Base-by-base conservation (phyloP, 2,797 vertebrate species). In the Coilia nasus region DNA sequence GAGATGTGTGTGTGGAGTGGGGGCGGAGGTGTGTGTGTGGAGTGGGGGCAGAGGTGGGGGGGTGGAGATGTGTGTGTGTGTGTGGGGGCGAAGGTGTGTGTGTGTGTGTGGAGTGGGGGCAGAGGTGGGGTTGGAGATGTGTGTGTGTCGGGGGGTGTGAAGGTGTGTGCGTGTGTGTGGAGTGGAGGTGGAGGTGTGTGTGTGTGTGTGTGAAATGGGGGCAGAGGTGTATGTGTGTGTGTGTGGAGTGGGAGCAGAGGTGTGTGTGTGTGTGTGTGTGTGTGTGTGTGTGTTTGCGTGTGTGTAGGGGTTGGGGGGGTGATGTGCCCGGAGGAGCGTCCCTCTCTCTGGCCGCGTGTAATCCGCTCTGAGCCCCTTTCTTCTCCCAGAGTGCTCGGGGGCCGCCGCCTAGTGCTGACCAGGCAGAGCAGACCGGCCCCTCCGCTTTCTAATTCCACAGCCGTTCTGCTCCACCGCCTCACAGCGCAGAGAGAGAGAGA, bases 381-480 rank as follows among this genome's bases (percentile, higher is more conserved):
- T 88, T 86, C 84, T 84, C 41, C 54, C 56, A 56, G 81, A 87
- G 84, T 56, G 81, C 81, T 80, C 81, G 82, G 50, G 84, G 80
- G 82, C 64, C 67, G 56, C 19, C 46, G 41, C 62, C 46, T 86
- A 67, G 50, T 85, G 88, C 89, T 89, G 89, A 54, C 35, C 2
- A 41, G 35, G 35, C 35, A 5, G 5, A 81, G 83, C 75, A 83
- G 83, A 81, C 31, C 83, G 82, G 67, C 86, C 31, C 64, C 44
- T 83, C 62, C 54, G 67, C 83, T 85, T 87, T 87, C 67, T 75
- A 87, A 86, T 84, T 89, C 84, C 35, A 87, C 87, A 90, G 89
- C 84, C 50, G 93, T 94, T 95, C 93, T 92, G 93, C 94, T 93
- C 90, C 44, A 91, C 88, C 93, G 93, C 87, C 86, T 94, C 91